These are phyloP conservation scores for Thera obeliscata DNA, from an alignment of 2,888 invertebrate species.

Conservation along the genomic window DNA sequence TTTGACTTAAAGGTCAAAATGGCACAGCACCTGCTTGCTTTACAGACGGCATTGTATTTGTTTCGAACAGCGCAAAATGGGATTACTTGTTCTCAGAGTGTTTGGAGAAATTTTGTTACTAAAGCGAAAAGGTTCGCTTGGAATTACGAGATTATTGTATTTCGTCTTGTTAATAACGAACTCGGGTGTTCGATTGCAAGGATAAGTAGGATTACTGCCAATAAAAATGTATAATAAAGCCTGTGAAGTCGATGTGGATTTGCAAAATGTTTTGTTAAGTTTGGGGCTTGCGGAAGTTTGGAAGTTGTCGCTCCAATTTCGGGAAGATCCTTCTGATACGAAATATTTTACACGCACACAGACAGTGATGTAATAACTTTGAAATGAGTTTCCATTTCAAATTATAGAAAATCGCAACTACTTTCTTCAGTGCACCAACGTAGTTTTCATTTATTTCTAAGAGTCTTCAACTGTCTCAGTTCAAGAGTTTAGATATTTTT, in stretches of 20 bases:
- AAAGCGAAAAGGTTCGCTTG: slow-evolving; percentile 48
- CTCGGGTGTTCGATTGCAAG: slow-evolving; percentile 48
- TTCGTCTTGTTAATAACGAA: slow-evolving; percentile 48
- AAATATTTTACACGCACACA: background rate
- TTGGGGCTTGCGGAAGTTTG: slow-evolving; percentile 22
- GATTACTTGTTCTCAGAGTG: slow-evolving; percentile 55
- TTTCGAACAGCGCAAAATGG: slow-evolving; percentile 53
- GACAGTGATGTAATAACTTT: background rate
- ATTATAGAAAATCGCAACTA: background rate
- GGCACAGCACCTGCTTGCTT: slow-evolving; percentile 34
- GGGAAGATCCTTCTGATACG: slow-evolving; percentile 12
- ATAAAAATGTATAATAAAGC: slow-evolving; percentile 50
- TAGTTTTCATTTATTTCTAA: background rate
- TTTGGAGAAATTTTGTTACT: slow-evolving; percentile 54
- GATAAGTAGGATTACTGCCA: slow-evolving; percentile 49
- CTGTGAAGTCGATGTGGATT: slow-evolving; percentile 42
- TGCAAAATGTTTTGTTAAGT: slow-evolving; percentile 41
- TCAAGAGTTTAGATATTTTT: slow-evolving; percentile 22
- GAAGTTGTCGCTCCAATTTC: slow-evolving; percentile 18
- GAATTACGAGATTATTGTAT: slow-evolving; percentile 55
- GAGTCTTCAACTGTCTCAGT: slow-evolving; percentile 15
- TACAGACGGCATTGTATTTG: slow-evolving; percentile 50
- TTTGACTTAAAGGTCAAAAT: slow-evolving; percentile 30
- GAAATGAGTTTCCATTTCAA: background rate
- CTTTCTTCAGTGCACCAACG: no score